Evolutionary conservation across 2,888 invertebrate species (phyloP).

Genomic region (Tenodera sinensis): DNA sequence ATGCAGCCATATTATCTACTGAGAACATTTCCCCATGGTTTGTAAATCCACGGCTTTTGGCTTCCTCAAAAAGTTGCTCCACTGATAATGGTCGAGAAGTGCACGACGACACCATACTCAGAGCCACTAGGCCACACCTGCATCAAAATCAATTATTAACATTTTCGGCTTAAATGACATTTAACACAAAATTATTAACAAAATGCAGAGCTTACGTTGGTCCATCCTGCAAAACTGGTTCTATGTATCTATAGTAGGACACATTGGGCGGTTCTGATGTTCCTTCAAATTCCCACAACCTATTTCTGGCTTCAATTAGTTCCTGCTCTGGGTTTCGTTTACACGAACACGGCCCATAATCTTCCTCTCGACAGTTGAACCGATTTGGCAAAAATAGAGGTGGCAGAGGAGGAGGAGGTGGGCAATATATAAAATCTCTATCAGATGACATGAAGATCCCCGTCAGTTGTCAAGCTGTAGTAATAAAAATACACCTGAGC

Average conservation of each 20-base stretch:
- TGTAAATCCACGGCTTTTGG: conserved; percentile 63
- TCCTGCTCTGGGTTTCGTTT: conserved; percentile 23
- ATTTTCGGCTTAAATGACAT: background rate
- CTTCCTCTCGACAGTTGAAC: background rate
- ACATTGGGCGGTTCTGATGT: conserved; percentile 22
- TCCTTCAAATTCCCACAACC: conserved; percentile 23
- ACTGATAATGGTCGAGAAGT: conserved; percentile 57
- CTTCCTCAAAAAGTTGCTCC: conserved; percentile 52
- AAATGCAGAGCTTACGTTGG: conserved; percentile 28
- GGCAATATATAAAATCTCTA: conserved; percentile 14
- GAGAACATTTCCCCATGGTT: conserved; percentile 89
- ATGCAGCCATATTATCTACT: conserved; percentile 62
- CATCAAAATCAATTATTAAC: conserved; percentile 9
- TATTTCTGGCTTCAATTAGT: conserved; percentile 17
- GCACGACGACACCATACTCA: conserved; percentile 71
- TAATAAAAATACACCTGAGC: background rate
- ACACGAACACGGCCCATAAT: background rate
- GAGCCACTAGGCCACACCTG: conserved; percentile 85
- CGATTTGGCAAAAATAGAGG: background rate
- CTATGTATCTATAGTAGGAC: conserved; percentile 27
- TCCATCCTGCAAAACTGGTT: conserved; percentile 32
- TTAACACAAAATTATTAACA: background rate
- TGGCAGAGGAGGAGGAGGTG: conserved; percentile 23
- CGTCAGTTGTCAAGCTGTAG: background rate
- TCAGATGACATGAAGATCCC: conserved; percentile 19